phyloP scores from a whole-genome alignment of 2,113 vertebrate genomes.

The Gasterosteus nipponicus region DNA sequence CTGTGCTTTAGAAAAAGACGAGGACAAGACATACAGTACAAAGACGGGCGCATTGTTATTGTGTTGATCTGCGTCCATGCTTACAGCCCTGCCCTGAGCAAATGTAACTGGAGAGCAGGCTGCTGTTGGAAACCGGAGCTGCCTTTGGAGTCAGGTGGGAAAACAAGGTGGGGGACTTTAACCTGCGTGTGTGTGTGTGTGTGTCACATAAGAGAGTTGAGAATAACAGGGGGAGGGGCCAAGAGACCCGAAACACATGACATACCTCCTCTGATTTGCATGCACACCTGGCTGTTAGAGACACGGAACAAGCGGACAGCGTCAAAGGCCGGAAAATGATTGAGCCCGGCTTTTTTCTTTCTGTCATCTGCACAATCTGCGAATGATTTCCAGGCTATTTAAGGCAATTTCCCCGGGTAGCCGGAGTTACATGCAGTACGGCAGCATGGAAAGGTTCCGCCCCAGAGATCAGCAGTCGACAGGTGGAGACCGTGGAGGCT shows the following conservation, averaged over 20 bases:
- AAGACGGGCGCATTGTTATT: slow-evolving; percentile 15
- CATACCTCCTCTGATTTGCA: slow-evolving; percentile 39
- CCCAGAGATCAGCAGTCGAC: slow-evolving; percentile 44
- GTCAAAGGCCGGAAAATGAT: neutral
- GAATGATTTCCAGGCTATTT: slow-evolving; percentile 30
- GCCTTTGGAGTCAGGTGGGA: slow-evolving; percentile 67
- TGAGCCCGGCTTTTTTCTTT: neutral
- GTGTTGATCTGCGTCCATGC: slow-evolving; percentile 43
- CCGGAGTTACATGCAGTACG: slow-evolving; percentile 14
- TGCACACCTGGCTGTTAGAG: slow-evolving; percentile 20
- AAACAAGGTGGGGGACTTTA: slow-evolving; percentile 74
- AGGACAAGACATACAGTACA: slow-evolving; percentile 36
- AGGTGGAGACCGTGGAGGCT: slow-evolving; percentile 23
- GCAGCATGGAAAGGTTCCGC: slow-evolving; percentile 51
- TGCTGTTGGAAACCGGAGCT: slow-evolving; percentile 79
- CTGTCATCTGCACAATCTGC: neutral
- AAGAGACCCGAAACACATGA: slow-evolving; percentile 20
- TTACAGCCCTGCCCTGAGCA: slow-evolving; percentile 62
- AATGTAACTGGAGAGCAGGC: slow-evolving; percentile 78
- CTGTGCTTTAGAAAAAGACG: neutral
- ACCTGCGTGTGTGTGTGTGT: slow-evolving; percentile 63
- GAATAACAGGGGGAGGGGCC: slow-evolving; percentile 45
- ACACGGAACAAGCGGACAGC: neutral
- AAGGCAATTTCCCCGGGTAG: slow-evolving; percentile 36
- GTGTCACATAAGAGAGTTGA: slow-evolving; percentile 35